Evolutionary conservation across 1,140 invertebrate species (phyloP), one percentile per base, ranked within the genome.

Genomic region (Drosophila leontia): DNA sequence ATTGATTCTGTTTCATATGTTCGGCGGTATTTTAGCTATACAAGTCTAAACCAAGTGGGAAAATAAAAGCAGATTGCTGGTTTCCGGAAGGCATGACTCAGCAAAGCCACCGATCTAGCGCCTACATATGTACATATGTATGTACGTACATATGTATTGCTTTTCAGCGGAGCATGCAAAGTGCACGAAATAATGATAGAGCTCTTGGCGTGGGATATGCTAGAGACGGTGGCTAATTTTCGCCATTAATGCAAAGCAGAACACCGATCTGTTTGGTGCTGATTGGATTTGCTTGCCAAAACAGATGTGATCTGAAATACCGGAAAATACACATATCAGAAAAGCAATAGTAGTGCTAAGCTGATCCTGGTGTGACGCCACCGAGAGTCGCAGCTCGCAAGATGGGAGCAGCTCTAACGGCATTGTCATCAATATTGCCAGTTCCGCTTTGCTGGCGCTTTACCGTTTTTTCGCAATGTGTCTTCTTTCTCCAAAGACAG

Each of bases 401-500:
- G 60, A 81, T 82, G 67, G 75, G 75, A 79, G 72, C 84, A 74
- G 65, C 80, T 78, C 78, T 88, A 87, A 88, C 84, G 83, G 84
- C 72, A 88, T 68, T 63, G 81, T 69, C 74, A 76, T 85, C 75
- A 60, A 75, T 58, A 75, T 85, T 85, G 75, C 75, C 68, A 85
- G 82, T 90, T 90, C 85, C 86, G 86, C 85, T 90, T 90, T 85
- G 81, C 48, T 85, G 75, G 67, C 78, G 78, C 81, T 84, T 90
- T 68, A 64, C 74, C 83, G 76, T 87, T 84, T 74, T 64, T 71
- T 65, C 39, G 53, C 63, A 47, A 51, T 23, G 48, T 51, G 41
- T 75, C 57, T 56, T 87, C 53, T 77, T 63, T 60, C 60, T 72
- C 57, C 55, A 80, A n/a, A 23, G 44, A 55, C 47, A 37, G 34